Evolutionary conservation across 2,113 vertebrate genomes (phyloP).

Genomic region (Triplophysa rosa): DNA sequence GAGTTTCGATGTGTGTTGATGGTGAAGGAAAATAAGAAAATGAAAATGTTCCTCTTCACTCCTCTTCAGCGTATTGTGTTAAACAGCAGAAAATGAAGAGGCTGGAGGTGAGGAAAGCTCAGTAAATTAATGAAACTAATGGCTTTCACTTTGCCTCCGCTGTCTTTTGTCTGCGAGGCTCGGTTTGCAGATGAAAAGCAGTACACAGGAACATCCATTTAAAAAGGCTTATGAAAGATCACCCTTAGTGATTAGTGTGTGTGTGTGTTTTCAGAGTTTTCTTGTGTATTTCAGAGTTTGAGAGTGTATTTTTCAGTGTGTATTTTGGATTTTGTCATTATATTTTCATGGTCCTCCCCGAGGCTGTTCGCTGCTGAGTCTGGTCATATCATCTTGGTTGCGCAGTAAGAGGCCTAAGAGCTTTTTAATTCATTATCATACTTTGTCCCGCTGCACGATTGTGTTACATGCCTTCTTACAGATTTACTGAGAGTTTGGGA

Average conservation of each 20-base stretch:
- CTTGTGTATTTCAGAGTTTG: conserved; percentile 32
- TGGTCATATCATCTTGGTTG: conserved; percentile 14
- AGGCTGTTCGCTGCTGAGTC: neutral
- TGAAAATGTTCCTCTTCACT: conserved; percentile 12
- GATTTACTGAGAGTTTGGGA: neutral
- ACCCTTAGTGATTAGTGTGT: conserved; percentile 17
- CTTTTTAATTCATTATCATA: conserved; percentile 28
- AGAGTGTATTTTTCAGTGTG: neutral
- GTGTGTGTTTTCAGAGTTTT: neutral
- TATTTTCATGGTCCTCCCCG: conserved; percentile 37
- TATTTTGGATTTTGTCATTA: conserved; percentile 24
- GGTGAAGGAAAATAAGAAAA: neutral
- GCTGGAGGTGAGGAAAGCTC: conserved; percentile 29
- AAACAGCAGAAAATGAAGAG: conserved; percentile 21
- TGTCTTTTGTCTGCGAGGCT: conserved; percentile 49
- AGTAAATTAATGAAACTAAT: conserved; percentile 46
- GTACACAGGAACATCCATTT: conserved; percentile 35
- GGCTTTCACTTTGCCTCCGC: conserved; percentile 41
- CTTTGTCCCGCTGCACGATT: neutral
- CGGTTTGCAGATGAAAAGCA: conserved; percentile 51
- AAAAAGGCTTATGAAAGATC: conserved; percentile 9
- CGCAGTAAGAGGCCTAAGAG: conserved; percentile 15
- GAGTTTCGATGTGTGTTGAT: neutral
- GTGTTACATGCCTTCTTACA: neutral
- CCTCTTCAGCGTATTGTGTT: conserved; percentile 35